Conservation (phyloP, 2,113 vertebrate genomes). For the Butorides virescens region DNA sequence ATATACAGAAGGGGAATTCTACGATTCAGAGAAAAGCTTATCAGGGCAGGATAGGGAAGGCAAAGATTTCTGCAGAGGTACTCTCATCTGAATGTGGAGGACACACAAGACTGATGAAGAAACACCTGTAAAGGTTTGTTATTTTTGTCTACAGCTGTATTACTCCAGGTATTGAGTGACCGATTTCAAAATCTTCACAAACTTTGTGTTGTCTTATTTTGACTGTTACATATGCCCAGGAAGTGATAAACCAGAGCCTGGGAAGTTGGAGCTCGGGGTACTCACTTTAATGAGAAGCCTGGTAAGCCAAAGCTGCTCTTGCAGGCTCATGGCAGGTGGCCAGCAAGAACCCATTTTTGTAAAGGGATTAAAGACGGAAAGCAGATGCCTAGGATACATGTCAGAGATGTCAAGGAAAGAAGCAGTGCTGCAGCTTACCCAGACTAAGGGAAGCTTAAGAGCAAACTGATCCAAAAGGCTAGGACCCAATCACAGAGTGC, state of each 20-base stretch:
- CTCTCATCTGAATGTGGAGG: background rate
- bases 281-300: background rate
- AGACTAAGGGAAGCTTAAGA: constrained; percentile 2
- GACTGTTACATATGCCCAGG: background rate
- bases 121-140: background rate
- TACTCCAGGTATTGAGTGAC: background rate
- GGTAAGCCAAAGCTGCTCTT: constrained; percentile 6
- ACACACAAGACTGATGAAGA: background rate
- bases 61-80: background rate
- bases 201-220: background rate
- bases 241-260: background rate
- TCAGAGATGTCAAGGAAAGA: constrained; percentile 23
- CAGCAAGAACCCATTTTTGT: constrained; percentile 29
- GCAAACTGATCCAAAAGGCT: constrained; percentile 21
- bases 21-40: background rate
- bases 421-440: constrained; percentile 10
- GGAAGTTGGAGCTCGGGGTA: background rate
- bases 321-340: background rate
- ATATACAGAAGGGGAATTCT: background rate
- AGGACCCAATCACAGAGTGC: background rate
- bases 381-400: constrained; percentile 11
- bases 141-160: background rate
- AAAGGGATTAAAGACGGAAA: constrained; percentile 35
- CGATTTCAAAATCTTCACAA: background rate
- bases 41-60: background rate